These are phyloP conservation scores for Porites divaricata DNA, from an alignment of 92 coral and sea anemone genomes.

Conservation along the genomic window DNA sequence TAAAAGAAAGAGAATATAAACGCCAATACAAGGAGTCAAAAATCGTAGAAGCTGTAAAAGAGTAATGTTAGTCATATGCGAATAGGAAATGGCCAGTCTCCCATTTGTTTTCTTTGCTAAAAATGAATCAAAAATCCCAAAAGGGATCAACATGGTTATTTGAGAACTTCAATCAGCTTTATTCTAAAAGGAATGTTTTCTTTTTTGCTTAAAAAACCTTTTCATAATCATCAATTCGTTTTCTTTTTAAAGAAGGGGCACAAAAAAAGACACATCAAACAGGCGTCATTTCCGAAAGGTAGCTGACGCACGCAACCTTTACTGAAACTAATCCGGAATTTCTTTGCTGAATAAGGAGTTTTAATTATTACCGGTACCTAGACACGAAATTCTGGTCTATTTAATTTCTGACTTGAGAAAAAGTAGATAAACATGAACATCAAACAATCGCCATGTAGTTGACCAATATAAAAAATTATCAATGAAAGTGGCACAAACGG, in stretches of 20 bases:
- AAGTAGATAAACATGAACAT: too few species aligned
- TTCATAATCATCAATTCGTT: not conserved
- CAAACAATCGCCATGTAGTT: not conserved
- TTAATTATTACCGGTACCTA: not conserved
- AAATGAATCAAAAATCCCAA: not conserved
- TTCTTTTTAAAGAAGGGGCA: not conserved
- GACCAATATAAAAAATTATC: not conserved
- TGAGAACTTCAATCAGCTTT: not conserved
- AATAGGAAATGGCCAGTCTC: not conserved
- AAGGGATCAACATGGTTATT: not conserved
- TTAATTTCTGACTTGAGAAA: not conserved
- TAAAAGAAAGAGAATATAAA: too few species aligned
- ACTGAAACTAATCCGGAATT: not conserved
- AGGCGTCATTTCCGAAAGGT: conserved; percentile 26
- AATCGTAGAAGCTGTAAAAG: not conserved
- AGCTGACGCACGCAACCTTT: not conserved
- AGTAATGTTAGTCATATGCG: not conserved
- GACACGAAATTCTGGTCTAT: not conserved
- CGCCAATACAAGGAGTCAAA: too few species aligned
- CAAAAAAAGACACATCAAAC: not conserved
- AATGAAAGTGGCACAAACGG: not conserved
- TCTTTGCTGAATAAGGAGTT: not conserved
- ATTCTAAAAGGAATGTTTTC: conserved; percentile 19
- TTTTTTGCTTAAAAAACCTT: not conserved
- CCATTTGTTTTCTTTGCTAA: not conserved